A percentile compares a stretch with the other conserved stretches of the same genome.
These are phyloP conservation scores for Bombus breviceps DNA, from an alignment of 1,140 invertebrate genomes.

Conservation along the genomic window DNA sequence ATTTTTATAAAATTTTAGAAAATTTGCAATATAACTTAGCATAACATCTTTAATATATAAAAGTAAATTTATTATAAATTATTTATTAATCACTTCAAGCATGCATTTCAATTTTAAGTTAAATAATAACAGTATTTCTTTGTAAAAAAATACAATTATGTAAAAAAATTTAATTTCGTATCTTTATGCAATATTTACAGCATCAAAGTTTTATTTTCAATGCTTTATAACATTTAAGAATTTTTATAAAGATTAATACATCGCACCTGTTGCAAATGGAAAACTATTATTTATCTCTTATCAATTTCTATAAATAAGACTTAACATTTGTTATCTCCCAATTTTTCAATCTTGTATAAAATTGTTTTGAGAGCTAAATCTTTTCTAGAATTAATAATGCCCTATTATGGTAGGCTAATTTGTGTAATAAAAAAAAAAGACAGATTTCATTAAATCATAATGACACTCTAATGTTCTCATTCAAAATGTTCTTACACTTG, in stretches of 20 bases:
- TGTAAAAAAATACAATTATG: slow-evolving; percentile 9
- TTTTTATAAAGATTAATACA: neutral
- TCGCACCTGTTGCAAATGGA: neutral
- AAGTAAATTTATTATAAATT: neutral
- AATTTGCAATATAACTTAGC: neutral
- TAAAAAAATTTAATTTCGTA: neutral
- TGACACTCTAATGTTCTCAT: too few species aligned
- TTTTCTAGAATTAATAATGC: neutral
- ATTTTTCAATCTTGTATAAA: neutral
- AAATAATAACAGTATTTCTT: neutral
- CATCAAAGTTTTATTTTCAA: neutral
- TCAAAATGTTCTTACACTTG: neutral
- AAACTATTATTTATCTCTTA: slow-evolving; percentile 31
- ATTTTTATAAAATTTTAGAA: neutral
- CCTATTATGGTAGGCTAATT: neutral
- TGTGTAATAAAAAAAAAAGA: neutral
- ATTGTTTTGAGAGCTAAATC: neutral
- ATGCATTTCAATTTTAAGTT: neutral
- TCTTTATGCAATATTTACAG: slow-evolving; percentile 1
- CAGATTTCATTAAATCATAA: neutral
- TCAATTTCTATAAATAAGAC: neutral
- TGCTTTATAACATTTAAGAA: neutral
- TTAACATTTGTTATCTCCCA: neutral
- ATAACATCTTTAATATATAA: neutral
- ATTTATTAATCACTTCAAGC: neutral